Evolutionary conservation across 1,140 invertebrate genomes (phyloP).

Genomic region (Drosophila sechellia): DNA sequence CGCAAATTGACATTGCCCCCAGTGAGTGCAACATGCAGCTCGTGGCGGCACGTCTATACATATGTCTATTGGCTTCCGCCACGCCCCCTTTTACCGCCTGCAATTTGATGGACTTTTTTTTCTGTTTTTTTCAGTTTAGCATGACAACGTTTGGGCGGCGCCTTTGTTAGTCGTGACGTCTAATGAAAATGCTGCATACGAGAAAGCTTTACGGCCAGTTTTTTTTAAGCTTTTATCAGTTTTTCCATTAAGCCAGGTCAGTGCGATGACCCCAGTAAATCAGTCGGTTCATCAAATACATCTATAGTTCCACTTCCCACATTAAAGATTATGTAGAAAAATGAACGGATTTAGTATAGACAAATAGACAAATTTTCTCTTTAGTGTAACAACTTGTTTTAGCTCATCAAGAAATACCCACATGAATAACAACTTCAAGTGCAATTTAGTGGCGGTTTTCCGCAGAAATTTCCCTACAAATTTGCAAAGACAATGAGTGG

Average conservation of each 20-base stretch:
- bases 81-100: conserved; percentile 13
- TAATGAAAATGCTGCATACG: conserved; percentile 39
- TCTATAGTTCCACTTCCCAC: background rate
- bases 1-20: conserved; percentile 74
- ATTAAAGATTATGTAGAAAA: background rate
- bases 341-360: too few relatives aligned
- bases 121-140: conserved; percentile 28
- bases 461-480: conserved; percentile 59
- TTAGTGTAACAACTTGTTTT: background rate
- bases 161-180: conserved; percentile 68
- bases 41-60: conserved; percentile 23
- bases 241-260: conserved; percentile 22
- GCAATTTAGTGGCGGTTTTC: conserved; percentile 53
- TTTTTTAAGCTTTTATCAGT: conserved; percentile 12
- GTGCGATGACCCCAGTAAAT: conserved; percentile 12
- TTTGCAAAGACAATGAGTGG: conserved; percentile 42
- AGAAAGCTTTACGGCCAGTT: conserved; percentile 19
- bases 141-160: conserved; percentile 64
- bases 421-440: conserved; percentile 10
- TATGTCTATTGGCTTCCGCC: conserved; percentile 33
- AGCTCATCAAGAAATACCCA: conserved; percentile 1
- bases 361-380: too few relatives aligned
- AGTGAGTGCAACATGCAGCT: conserved; percentile 38
- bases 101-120: background rate
- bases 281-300: background rate